Percentiles rank a stretch among this genome's conserved stretches.
Conservation (phyloP, 2,797 vertebrate genomes). For the Tympanoctomys barrerae region DNA sequence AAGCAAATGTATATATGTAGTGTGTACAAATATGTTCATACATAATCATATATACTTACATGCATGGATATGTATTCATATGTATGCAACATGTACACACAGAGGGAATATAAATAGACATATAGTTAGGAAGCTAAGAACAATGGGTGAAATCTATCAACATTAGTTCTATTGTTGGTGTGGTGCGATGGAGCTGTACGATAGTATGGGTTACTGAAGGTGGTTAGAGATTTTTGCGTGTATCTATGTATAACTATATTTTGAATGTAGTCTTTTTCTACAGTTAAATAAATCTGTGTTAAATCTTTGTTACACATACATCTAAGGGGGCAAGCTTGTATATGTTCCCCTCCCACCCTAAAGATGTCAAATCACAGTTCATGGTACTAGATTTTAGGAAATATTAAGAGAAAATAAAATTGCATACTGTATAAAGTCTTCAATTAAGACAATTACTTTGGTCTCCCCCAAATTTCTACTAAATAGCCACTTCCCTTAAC, state of each 20-base stretch:
- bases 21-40: neutral
- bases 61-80: neutral
- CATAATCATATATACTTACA: neutral
- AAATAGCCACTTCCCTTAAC: neutral
- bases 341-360: neutral
- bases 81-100: neutral
- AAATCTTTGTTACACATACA: neutral
- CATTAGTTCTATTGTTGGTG: neutral
- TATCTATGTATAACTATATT: neutral
- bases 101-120: slow-evolving; percentile 21
- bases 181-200: neutral
- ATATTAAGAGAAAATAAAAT: slow-evolving; percentile 33
- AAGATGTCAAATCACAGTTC: slow-evolving; percentile 49
- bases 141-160: slow-evolving; percentile 10
- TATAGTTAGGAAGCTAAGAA: neutral
- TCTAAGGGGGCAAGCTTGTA: neutral
- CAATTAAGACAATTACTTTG: slow-evolving; percentile 36
- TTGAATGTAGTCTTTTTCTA: slow-evolving; percentile 18
- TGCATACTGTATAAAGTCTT: neutral
- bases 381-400: neutral
- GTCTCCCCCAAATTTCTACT: neutral
- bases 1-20: neutral
- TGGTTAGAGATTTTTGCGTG: neutral
- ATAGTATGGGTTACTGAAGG: neutral
- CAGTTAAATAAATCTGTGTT: slow-evolving; percentile 25